Conservation (phyloP, 2,113 vertebrate species). For the Dromas ardeola region DNA sequence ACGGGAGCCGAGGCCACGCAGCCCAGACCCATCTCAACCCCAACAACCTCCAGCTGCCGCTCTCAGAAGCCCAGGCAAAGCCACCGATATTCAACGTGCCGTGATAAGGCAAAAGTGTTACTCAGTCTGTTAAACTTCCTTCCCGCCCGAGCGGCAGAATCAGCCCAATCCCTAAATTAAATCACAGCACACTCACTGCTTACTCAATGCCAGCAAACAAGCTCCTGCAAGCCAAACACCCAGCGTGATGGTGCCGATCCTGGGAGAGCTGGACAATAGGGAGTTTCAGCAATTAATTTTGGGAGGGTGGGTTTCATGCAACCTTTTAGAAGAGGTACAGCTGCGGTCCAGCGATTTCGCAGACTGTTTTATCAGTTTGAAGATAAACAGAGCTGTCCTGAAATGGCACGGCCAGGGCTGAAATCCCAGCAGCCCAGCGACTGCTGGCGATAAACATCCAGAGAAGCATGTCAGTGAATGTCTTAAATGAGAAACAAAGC, state of each 20-base stretch:
- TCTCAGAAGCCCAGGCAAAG: not conserved
- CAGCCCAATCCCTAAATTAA: not conserved
- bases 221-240: slow-evolving; percentile 2
- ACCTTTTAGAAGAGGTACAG: not conserved
- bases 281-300: not conserved
- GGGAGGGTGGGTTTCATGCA: not conserved
- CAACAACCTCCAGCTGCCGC: not conserved
- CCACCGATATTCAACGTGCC: not conserved
- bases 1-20: rapidly evolving
- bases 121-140: not conserved
- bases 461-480: not conserved
- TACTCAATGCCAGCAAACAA: not conserved
- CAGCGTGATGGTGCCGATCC: rapidly evolving
- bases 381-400: not conserved
- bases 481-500: not conserved
- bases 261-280: not conserved
- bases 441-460: not conserved
- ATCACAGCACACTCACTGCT: not conserved
- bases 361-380: not conserved
- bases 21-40: not conserved
- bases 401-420: not conserved
- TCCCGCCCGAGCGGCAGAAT: not conserved
- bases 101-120: not conserved
- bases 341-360: not conserved
- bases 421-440: not conserved